Evolutionary conservation across 2,797 vertebrate species (phyloP).

Genomic region (Euthynnus affinis): DNA sequence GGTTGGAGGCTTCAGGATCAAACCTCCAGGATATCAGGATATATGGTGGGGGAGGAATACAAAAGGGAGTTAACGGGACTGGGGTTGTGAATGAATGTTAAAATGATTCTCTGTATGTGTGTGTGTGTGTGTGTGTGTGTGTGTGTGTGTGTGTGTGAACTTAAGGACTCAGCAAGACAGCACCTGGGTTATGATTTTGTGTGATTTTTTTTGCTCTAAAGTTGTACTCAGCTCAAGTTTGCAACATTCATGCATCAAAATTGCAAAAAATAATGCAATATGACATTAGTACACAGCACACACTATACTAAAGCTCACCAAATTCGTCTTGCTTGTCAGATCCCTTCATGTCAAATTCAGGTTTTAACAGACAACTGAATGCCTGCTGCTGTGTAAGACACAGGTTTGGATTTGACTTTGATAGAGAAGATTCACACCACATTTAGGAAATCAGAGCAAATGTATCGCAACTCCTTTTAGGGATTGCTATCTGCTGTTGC

Average conservation of each 20-base stretch:
- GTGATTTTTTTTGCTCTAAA: constrained; percentile 6
- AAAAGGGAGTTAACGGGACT: constrained; percentile 30
- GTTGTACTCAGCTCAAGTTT: constrained; percentile 1
- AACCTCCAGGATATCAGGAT: constrained; percentile 30
- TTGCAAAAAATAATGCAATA: constrained; percentile 7
- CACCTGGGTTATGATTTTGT: constrained; percentile 5
- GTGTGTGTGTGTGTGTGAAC: background rate
- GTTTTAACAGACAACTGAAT: background rate
- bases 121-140: no score
- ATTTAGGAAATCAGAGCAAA: constrained; percentile 10
- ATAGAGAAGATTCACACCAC: constrained; percentile 9
- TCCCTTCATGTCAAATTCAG: constrained; percentile 14
- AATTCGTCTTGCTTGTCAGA: constrained; percentile 18
- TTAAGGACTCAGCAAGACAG: constrained; percentile 19
- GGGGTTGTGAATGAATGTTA: constrained; percentile 41
- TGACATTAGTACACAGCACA: background rate
- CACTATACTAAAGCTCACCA: background rate
- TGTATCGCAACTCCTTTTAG: background rate
- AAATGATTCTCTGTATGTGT: constrained; percentile 10
- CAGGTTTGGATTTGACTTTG: background rate
- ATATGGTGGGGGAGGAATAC: constrained; percentile 11
- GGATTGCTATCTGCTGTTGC: background rate
- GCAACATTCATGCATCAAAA: background rate
- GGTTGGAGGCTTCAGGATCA: constrained; percentile 34
- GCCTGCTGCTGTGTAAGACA: background rate